Evolutionary conservation across 2,797 vertebrate species (phyloP).

Genomic region (Loriculus beryllinus): DNA sequence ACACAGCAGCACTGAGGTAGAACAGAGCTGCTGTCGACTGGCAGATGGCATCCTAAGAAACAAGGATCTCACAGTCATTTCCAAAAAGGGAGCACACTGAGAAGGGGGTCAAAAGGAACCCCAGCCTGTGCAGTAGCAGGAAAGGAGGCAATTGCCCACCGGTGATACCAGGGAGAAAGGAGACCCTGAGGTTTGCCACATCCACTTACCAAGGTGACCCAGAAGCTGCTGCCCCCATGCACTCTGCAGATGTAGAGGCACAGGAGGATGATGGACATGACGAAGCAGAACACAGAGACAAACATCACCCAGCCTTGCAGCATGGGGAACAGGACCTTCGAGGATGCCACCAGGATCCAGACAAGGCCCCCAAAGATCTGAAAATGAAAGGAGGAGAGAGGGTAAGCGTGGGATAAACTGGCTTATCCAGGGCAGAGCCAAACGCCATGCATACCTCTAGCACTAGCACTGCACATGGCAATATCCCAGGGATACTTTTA

Average conservation of each 20-base stretch:
- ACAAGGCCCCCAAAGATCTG: slow-evolving; percentile 87
- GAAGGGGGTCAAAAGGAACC: neutral
- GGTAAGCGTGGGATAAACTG: accelerated
- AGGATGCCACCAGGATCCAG: slow-evolving; percentile 87
- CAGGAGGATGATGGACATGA: slow-evolving; percentile 78
- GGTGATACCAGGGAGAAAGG: neutral
- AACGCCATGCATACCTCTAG: accelerated
- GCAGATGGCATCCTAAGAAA: slow-evolving; percentile 71
- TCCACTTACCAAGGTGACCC: slow-evolving; percentile 75
- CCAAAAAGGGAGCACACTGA: neutral
- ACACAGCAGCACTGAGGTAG: slow-evolving; percentile 76
- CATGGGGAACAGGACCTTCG: neutral
- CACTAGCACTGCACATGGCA: neutral
- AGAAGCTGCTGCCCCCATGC: slow-evolving; percentile 57
- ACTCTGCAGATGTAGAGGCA: slow-evolving; percentile 74
- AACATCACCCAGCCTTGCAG: slow-evolving; percentile 91
- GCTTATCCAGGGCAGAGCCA: neutral
- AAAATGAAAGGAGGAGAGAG: neutral
- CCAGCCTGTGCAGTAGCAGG: neutral
- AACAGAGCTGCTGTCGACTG: slow-evolving; percentile 71
- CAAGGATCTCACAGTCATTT: neutral
- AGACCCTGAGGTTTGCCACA: too few species aligned
- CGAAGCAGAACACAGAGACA: slow-evolving; percentile 89
- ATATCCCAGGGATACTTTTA: neutral
- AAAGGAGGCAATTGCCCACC: neutral